Percentiles rank a stretch among this genome's conserved stretches.
Conservation (phyloP, 2,113 vertebrate species). For the Cheilinus undulatus region DNA sequence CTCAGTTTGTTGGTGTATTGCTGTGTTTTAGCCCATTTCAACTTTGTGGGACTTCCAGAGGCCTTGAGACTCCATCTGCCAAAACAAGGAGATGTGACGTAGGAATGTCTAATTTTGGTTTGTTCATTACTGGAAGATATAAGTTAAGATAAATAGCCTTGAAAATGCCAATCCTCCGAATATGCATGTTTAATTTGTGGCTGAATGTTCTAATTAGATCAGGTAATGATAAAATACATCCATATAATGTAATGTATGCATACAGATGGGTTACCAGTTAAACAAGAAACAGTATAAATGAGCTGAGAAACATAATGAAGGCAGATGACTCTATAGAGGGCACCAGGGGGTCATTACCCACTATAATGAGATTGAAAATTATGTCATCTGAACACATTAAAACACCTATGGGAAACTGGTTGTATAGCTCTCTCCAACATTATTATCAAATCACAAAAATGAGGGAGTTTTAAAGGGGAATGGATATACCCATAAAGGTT, state of each 20-base stretch:
- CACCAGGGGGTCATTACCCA: neutral
- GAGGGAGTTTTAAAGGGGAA: no score
- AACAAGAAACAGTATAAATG: neutral
- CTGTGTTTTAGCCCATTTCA: slow-evolving; percentile 15
- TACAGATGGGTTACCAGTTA: slow-evolving; percentile 12
- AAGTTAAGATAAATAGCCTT: neutral
- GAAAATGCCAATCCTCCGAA: neutral
- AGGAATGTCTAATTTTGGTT: neutral
- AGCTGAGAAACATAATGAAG: neutral
- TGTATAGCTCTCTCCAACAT: no score
- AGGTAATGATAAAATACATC: slow-evolving; percentile 2
- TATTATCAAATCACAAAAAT: neutral
- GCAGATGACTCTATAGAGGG: slow-evolving; percentile 7
- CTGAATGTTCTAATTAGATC: neutral
- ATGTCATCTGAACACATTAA: no score
- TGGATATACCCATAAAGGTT: no score
- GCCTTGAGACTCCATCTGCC: slow-evolving; percentile 32
- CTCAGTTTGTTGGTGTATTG: neutral
- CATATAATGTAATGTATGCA: neutral
- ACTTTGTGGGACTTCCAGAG: slow-evolving; percentile 5
- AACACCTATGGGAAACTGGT: no score
- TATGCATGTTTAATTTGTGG: neutral
- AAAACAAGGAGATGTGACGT: slow-evolving; percentile 2
- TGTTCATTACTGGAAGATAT: neutral
- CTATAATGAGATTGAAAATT: neutral